Base-by-base conservation (phyloP, 1,140 invertebrate species). In the Chrysopa pallens region DNA sequence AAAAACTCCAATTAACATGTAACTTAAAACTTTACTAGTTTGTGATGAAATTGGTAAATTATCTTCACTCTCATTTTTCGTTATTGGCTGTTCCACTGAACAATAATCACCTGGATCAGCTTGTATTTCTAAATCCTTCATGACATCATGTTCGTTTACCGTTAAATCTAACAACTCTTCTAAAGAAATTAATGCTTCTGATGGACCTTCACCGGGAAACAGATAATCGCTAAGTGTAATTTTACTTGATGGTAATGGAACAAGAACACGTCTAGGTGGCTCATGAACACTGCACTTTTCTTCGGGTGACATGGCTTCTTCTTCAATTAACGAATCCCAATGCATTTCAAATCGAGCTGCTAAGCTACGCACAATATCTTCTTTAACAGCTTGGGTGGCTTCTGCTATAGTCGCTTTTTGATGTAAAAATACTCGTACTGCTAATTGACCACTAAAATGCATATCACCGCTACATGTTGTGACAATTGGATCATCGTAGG, bases 251-350 rank as follows among this genome's bases (percentile, higher is more conserved):
- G 74, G 72, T 7, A 83, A 55, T 17, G 72, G 67, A 6, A 83
- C 75, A 41, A 85, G 65, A 3, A 87, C 80, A 50, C 84, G 62
- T 36, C 83, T 64, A 5, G 85, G 85, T 15, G 82, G 80, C 57
- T 87, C 83, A 54, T 87, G 74, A 50, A 86, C 52, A 56, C 76
- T 76, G 58, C 78, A 62, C 56, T 74, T 73, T 57, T 69, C 74
- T 51, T 59, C 57, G 31, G 45, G 42, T 35, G 42, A 44, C 38
- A 46, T 50, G 36, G 53, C 45, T 41, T 61, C 59, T 45, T 86
- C 83, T 60, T 86, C 82, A 52, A 84, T 79, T 33, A 87, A 63
- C 47, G 83, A 81, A 63, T 87, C 83, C 72, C 80, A 85, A 51
- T 88, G 80, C 72, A 88, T 79, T 51, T 85, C 81, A 53, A 86